phyloP scores from a whole-genome alignment of 2,888 invertebrate genomes.

The Andrena hattorfiana region DNA sequence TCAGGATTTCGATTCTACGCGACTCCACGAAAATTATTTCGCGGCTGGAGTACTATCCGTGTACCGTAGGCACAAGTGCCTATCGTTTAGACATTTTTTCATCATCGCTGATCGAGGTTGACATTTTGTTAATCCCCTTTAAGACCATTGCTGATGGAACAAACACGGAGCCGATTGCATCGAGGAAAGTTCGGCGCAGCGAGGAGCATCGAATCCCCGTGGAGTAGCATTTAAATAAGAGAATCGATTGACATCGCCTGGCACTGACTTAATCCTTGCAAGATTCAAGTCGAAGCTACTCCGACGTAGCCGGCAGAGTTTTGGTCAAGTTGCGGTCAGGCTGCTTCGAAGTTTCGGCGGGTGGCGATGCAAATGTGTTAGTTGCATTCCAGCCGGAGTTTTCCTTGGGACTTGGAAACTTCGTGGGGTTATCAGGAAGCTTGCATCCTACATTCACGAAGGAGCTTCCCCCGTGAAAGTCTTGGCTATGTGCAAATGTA shows the following conservation, averaged over 20 bases:
- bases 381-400: constrained; percentile 72
- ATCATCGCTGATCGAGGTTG: too few relatives aligned
- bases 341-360: constrained; percentile 64
- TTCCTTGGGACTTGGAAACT: constrained; percentile 66
- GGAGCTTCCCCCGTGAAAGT: constrained; percentile 17
- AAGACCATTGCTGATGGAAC: too few relatives aligned
- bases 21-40: neutral
- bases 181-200: neutral
- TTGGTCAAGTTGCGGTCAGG: constrained; percentile 67
- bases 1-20: neutral
- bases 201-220: neutral
- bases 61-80: too few relatives aligned
- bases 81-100: too few relatives aligned
- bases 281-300: constrained; percentile 54
- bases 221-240: constrained; percentile 52
- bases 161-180: neutral
- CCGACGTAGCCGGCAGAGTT: constrained; percentile 66
- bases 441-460: constrained; percentile 15
- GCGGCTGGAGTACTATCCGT: too few relatives aligned
- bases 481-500: constrained; percentile 14
- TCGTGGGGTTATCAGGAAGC: constrained; percentile 34
- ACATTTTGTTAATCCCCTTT: too few relatives aligned
- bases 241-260: constrained; percentile 48
- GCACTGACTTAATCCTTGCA: constrained; percentile 68
- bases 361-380: constrained; percentile 73